Conservation (phyloP, 2,797 vertebrate genomes). For the Cossypha niveicapilla region DNA sequence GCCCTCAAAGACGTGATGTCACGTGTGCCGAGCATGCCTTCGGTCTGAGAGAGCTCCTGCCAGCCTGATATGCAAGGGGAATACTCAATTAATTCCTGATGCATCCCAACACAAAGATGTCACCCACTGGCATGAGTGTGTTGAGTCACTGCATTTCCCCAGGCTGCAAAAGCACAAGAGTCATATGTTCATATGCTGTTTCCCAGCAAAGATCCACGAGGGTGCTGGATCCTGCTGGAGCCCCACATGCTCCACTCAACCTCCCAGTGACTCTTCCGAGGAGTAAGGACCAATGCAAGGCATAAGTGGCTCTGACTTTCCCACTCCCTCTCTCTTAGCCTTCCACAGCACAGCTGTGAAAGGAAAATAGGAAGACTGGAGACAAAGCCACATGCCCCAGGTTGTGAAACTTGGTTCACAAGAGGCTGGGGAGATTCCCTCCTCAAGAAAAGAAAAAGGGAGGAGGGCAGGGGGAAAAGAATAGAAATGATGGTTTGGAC, state of each 20-base stretch:
- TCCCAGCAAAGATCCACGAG: neutral
- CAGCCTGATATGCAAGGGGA: neutral
- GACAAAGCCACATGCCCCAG: neutral
- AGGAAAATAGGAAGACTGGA: neutral
- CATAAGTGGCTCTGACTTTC: neutral
- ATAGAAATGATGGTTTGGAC: neutral
- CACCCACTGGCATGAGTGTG: neutral
- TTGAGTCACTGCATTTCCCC: conserved; percentile 8
- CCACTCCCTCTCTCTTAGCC: neutral
- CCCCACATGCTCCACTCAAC: accelerated
- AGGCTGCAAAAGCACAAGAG: neutral
- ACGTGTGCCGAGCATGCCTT: neutral
- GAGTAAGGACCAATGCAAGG: neutral
- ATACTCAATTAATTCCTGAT: conserved; percentile 44
- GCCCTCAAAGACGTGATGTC: neutral
- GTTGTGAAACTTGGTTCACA: neutral
- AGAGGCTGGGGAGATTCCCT: neutral
- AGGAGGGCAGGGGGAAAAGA: neutral
- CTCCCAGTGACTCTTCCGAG: neutral
- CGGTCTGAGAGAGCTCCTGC: neutral
- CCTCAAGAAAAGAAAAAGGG: neutral
- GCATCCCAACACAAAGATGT: conserved; percentile 1
- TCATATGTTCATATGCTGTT: neutral
- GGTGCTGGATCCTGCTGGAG: neutral
- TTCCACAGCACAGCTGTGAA: neutral